These are phyloP conservation scores for Spea hammondii DNA, from an alignment of 2,797 vertebrate species.

Conservation along the genomic window DNA sequence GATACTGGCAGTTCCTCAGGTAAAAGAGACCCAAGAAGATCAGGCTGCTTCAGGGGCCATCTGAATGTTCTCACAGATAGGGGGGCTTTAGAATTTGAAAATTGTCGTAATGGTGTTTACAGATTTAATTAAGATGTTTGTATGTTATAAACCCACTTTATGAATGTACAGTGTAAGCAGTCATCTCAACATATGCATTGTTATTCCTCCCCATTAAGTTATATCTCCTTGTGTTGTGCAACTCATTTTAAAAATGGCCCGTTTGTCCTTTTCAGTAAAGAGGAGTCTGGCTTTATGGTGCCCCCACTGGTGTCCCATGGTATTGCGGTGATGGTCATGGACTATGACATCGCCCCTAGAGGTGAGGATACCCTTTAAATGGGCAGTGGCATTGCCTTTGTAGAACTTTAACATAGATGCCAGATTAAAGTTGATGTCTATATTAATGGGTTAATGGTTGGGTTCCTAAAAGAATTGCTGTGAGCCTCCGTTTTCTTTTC, in stretches of 20 bases:
- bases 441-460: not conserved
- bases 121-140: too few relatives aligned
- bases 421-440: not conserved
- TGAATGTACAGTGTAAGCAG: too few relatives aligned
- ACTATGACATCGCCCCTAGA: slow-evolving; percentile 84
- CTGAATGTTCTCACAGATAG: too few relatives aligned
- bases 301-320: slow-evolving; percentile 73
- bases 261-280: slow-evolving; percentile 72
- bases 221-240: too few relatives aligned
- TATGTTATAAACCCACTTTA: not conserved
- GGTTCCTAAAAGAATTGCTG: too few relatives aligned
- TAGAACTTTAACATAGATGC: not conserved
- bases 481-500: not conserved
- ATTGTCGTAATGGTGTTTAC: not conserved
- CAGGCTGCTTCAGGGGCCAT: too few relatives aligned
- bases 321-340: slow-evolving; percentile 77
- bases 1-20: slow-evolving; percentile 94
- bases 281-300: slow-evolving; percentile 85
- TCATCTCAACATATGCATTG: too few relatives aligned
- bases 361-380: slow-evolving; percentile 64
- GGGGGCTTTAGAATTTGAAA: too few relatives aligned
- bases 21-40: slow-evolving; percentile 53
- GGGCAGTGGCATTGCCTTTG: too few relatives aligned
- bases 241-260: too few relatives aligned
- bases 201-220: too few relatives aligned